Evolutionary conservation across 2,797 vertebrate genomes (phyloP).

Genomic region (Vultur gryphus): DNA sequence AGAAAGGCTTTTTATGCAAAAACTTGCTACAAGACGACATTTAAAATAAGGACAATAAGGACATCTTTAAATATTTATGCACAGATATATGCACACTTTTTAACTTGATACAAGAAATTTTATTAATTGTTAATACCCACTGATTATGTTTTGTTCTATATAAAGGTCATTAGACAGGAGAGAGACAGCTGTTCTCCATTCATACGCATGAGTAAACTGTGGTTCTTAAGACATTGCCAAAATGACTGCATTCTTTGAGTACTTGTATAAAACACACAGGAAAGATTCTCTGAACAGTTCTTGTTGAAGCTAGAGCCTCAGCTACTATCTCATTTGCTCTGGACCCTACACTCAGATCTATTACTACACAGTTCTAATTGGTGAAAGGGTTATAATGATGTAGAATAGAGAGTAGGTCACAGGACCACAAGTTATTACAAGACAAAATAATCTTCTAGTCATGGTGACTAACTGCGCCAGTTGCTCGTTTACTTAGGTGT

Average conservation of each 20-base stretch:
- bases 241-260: neutral
- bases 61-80: slow-evolving; percentile 1
- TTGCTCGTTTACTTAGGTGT: neutral
- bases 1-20: neutral
- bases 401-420: neutral
- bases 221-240: neutral
- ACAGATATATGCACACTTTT: neutral
- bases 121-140: slow-evolving; percentile 11
- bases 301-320: neutral
- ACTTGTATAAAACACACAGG: neutral
- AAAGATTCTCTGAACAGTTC: neutral
- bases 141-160: neutral
- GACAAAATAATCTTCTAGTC: neutral
- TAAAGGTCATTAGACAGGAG: neutral
- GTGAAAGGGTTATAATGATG: neutral
- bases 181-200: neutral
- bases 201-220: neutral
- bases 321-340: neutral
- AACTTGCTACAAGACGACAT: neutral
- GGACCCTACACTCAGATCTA: neutral
- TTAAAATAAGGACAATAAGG: neutral
- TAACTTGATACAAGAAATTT: neutral
- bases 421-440: neutral
- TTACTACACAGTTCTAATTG: neutral
- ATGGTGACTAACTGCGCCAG: neutral